These are phyloP conservation scores for Aramus guarauna DNA, from an alignment of 2,113 vertebrate species.

Conservation along the genomic window DNA sequence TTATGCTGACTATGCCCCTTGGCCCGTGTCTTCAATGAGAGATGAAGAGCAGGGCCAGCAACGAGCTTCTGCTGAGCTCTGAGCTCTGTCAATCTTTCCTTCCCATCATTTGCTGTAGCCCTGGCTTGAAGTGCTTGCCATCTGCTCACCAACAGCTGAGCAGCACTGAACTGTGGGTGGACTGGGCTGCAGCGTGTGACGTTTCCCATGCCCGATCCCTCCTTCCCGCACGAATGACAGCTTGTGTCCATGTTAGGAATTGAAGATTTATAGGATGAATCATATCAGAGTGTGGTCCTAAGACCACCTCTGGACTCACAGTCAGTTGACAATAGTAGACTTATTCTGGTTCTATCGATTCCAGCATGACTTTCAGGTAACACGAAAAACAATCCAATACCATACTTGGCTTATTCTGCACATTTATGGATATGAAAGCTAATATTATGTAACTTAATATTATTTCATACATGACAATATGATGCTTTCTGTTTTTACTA, in stretches of 20 bases:
- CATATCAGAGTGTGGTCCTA: not conserved
- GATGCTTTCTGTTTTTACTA: not conserved
- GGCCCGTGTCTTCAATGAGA: not conserved
- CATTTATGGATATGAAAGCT: not conserved
- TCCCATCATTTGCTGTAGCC: not conserved
- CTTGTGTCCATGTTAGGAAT: fast-evolving
- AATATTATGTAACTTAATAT: not conserved
- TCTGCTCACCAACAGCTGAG: not conserved
- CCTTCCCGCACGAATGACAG: not conserved
- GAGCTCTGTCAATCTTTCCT: not conserved
- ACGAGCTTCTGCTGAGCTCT: not conserved
- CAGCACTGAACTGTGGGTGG: not conserved
- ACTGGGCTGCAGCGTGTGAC: fast-evolving
- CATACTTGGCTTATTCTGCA: not conserved
- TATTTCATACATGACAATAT: not conserved
- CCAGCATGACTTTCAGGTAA: not conserved
- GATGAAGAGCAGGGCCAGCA: not conserved
- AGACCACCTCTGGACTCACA: not conserved
- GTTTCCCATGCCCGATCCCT: not conserved
- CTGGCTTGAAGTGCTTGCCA: not conserved
- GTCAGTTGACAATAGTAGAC: not conserved
- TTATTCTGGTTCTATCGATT: not conserved
- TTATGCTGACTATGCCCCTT: not conserved
- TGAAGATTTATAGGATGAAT: not conserved
- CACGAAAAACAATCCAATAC: not conserved